phyloP scores from a whole-genome alignment of 2,888 invertebrate species.

The Phyllotreta striolata region DNA sequence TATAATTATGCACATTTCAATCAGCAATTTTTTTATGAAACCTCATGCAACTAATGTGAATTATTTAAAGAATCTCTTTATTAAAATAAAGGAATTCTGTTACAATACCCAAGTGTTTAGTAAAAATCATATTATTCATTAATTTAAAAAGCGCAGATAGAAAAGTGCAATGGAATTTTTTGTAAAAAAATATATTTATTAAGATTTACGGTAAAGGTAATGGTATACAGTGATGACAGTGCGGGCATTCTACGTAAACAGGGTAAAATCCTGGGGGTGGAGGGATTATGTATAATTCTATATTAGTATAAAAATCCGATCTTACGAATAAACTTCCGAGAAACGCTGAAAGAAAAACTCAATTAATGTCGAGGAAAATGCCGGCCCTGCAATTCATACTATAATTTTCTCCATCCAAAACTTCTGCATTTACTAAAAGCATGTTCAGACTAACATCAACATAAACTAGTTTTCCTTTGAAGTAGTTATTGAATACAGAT shows the following conservation, averaged over 20 bases:
- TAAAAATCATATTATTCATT: too few species aligned
- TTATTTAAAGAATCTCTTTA: too few species aligned
- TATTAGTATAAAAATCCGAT: slow-evolving; percentile 6
- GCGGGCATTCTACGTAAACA: not conserved
- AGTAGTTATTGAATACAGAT: slow-evolving; percentile 2
- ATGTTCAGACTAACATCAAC: slow-evolving; percentile 16
- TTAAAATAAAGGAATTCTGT: too few species aligned
- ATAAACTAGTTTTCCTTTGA: slow-evolving; percentile 7
- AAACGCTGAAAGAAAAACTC: not conserved
- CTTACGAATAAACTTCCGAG: slow-evolving; percentile 1
- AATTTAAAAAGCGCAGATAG: too few species aligned
- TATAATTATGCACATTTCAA: too few species aligned
- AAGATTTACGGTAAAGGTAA: slow-evolving; percentile 6
- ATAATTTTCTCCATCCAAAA: slow-evolving; percentile 5
- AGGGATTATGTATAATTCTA: slow-evolving; percentile 4
- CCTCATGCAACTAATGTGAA: too few species aligned
- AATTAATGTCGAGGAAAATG: not conserved
- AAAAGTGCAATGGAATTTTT: too few species aligned
- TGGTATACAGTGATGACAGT: slow-evolving; percentile 8
- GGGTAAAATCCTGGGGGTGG: slow-evolving; percentile 19
- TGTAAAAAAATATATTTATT: too few species aligned
- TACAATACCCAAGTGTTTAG: too few species aligned
- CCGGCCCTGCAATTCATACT: slow-evolving; percentile 1
- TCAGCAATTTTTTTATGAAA: too few species aligned
- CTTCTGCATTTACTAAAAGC: slow-evolving; percentile 10